Conservation (phyloP, 2,888 invertebrate species). For the Dione juno region DNA sequence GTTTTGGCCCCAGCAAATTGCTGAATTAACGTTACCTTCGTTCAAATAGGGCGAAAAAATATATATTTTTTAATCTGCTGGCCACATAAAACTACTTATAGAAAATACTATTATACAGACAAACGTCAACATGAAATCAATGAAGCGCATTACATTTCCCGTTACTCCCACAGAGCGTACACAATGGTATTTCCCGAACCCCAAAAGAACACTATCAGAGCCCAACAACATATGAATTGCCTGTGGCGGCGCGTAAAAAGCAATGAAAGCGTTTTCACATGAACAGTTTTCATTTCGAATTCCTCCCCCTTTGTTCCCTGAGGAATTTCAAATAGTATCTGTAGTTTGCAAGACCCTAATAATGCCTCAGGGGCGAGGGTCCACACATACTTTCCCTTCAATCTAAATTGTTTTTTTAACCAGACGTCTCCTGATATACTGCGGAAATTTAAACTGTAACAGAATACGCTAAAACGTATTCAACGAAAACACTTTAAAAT, state of each 20-base stretch:
- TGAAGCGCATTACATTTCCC: slow-evolving; percentile 53
- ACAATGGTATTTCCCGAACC: slow-evolving; percentile 62
- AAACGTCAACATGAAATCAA: slow-evolving; percentile 62
- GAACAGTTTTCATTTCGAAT: slow-evolving; percentile 76
- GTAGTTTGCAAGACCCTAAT: slow-evolving; percentile 67
- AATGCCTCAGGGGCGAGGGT: slow-evolving; percentile 61
- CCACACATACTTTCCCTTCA: slow-evolving; percentile 58
- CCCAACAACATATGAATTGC: slow-evolving; percentile 78
- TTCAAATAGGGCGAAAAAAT: no score
- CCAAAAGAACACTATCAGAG: slow-evolving; percentile 58
- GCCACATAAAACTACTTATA: not conserved
- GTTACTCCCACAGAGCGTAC: slow-evolving; percentile 62
- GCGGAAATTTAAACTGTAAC: slow-evolving; percentile 41
- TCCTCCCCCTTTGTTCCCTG: slow-evolving; percentile 68
- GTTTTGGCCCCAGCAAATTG: no score
- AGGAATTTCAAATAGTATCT: slow-evolving; percentile 79
- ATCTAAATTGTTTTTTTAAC: slow-evolving; percentile 57
- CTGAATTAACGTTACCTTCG: no score
- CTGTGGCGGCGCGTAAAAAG: slow-evolving; percentile 79
- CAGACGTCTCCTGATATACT: slow-evolving; percentile 32
- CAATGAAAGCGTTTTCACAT: slow-evolving; percentile 82
- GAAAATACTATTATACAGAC: slow-evolving; percentile 19
- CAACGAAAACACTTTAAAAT: slow-evolving; percentile 31
- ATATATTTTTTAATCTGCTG: no score
- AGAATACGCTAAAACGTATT: slow-evolving; percentile 38